Percentiles rank a stretch among this genome's conserved stretches.
phyloP scores from a whole-genome alignment of 1,140 invertebrate species.

The Drosophila albomicans region DNA sequence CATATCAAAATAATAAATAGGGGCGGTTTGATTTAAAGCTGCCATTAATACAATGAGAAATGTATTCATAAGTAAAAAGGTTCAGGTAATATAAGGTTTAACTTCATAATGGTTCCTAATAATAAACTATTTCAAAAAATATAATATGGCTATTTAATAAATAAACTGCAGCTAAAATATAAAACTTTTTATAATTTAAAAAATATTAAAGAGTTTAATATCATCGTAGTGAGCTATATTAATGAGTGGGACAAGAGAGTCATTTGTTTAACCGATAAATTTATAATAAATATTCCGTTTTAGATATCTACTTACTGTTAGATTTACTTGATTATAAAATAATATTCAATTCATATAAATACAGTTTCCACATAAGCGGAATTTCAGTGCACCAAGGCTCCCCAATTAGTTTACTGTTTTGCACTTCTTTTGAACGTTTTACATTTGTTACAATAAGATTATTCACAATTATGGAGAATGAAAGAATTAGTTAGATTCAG shows the following conservation, averaged over 20 bases:
- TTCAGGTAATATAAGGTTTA: conserved; percentile 2
- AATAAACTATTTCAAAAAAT: not conserved
- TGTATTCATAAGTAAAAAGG: conserved; percentile 1
- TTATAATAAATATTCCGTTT: conserved; percentile 36
- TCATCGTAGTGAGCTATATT: conserved; percentile 5
- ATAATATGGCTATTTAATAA: conserved; percentile 10
- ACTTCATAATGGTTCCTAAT: not conserved
- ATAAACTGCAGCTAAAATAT: conserved; percentile 9
- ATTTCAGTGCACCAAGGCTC: not conserved
- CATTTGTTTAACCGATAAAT: not conserved
- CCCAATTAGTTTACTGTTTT: no score
- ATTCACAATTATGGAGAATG: no score
- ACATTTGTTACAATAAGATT: no score
- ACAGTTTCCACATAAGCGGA: not conserved
- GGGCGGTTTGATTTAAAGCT: conserved; percentile 2
- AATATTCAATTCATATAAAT: conserved; percentile 39
- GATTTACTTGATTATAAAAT: conserved; percentile 12
- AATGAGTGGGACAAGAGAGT: not conserved
- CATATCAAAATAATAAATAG: conserved; percentile 14
- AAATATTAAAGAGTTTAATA: conserved; percentile 4
- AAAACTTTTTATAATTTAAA: conserved; percentile 9
- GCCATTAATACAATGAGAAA: conserved; percentile 5
- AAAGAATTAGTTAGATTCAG: no score
- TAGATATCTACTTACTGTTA: conserved; percentile 32
- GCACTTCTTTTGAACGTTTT: no score